These are phyloP conservation scores for Montipora sp. DNA, from an alignment of 64 coral and sea anemone genomes.

Conservation along the genomic window DNA sequence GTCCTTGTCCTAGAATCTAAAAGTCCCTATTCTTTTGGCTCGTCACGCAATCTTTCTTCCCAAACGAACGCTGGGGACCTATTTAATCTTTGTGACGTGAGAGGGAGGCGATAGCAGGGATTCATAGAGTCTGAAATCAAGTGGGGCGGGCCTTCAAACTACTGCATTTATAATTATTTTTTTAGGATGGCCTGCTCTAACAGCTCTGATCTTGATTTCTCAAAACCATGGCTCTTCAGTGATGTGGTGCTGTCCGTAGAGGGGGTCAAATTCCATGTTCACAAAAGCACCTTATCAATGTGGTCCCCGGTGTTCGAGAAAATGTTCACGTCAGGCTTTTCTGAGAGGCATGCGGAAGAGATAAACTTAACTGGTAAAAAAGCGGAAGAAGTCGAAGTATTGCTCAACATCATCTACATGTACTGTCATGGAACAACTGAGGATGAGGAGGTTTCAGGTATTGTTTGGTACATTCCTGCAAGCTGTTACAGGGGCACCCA, in stretches of 20 bases:
- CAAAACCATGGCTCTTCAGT: slow-evolving; percentile 70
- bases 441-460: slow-evolving; percentile 33
- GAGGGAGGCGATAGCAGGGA: too few relatives aligned
- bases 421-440: slow-evolving; percentile 16
- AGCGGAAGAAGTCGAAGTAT: slow-evolving; percentile 30
- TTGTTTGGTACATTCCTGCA: neutral
- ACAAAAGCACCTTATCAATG: slow-evolving; percentile 70
- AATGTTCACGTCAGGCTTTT: slow-evolving; percentile 71
- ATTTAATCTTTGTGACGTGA: too few relatives aligned
- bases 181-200: neutral
- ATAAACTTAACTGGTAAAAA: slow-evolving; percentile 64
- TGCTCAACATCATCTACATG: slow-evolving; percentile 28
- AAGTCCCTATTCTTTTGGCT: too few relatives aligned
- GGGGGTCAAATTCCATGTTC: slow-evolving; percentile 60
- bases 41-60: too few relatives aligned
- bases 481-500: too few relatives aligned
- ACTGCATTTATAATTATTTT: neutral
- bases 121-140: too few relatives aligned
- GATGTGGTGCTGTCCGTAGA: slow-evolving; percentile 64
- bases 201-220: slow-evolving; percentile 45
- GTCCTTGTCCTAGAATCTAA: too few relatives aligned
- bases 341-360: slow-evolving; percentile 58
- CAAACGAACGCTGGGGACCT: too few relatives aligned
- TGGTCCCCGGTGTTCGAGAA: slow-evolving; percentile 76
- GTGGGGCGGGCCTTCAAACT: neutral